phyloP scores from a whole-genome alignment of 2,888 invertebrate genomes.

The Sphecodes monilicornis region DNA sequence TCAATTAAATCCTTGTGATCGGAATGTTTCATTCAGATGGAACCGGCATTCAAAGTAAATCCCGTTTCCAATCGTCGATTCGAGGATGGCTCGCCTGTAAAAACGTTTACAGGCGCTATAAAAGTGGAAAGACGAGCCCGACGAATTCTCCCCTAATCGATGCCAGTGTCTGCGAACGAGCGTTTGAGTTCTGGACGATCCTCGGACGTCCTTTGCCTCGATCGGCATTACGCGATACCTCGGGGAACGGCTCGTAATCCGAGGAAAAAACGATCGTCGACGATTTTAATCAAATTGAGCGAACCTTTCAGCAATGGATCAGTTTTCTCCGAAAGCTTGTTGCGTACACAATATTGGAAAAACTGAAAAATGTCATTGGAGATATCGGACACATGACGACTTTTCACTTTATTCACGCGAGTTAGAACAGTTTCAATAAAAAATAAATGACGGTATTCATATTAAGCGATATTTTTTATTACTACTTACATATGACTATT shows the following conservation, averaged over 20 bases:
- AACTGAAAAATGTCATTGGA: neutral
- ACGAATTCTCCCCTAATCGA: slow-evolving; percentile 34
- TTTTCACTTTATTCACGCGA: too few relatives aligned
- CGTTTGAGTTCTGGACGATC: neutral
- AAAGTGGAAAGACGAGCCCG: slow-evolving; percentile 31
- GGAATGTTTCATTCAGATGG: slow-evolving; percentile 43
- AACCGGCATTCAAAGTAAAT: slow-evolving; percentile 44
- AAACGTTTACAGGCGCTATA: slow-evolving; percentile 39
- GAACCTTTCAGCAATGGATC: neutral
- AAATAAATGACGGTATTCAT: neutral
- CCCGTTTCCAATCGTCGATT: slow-evolving; percentile 20
- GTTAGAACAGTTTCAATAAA: neutral
- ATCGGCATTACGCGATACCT: neutral
- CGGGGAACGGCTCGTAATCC: neutral
- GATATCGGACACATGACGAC: neutral
- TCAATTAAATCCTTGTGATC: slow-evolving; percentile 46
- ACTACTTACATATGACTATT: neutral
- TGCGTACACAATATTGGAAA: neutral
- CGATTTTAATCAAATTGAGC: neutral
- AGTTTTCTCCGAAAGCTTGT: neutral
- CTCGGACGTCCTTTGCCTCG: neutral
- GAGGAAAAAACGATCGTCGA: neutral
- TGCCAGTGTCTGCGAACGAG: slow-evolving; percentile 26
- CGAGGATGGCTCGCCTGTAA: slow-evolving; percentile 24
- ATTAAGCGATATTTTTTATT: neutral